phyloP scores from a whole-genome alignment of 2,797 vertebrate species.

The Poecilia velifera region DNA sequence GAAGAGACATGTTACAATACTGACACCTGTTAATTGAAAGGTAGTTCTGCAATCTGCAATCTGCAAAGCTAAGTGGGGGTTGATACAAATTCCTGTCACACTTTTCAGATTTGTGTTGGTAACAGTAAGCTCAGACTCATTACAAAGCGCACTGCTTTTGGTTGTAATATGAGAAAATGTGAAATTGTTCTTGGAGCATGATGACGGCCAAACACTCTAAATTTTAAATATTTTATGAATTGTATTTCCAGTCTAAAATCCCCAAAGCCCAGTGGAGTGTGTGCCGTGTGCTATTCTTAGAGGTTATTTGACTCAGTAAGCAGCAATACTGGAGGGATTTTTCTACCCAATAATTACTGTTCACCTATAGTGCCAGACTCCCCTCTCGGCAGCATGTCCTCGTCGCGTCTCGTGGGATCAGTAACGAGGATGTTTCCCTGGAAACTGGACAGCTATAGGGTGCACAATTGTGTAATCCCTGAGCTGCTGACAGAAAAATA shows the following conservation, averaged over 20 bases:
- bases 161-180: background rate
- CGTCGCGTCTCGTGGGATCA: slow-evolving; percentile 60
- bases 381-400: slow-evolving; percentile 61
- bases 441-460: slow-evolving; percentile 74
- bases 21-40: background rate
- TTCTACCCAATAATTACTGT: slow-evolving; percentile 68
- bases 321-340: slow-evolving; percentile 66
- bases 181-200: background rate
- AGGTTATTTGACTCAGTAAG: slow-evolving; percentile 66
- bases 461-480: slow-evolving; percentile 73
- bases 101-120: background rate
- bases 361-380: slow-evolving; percentile 67
- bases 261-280: slow-evolving; percentile 10
- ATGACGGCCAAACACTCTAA: background rate
- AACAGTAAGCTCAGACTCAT: background rate
- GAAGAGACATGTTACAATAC: background rate
- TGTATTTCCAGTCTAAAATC: slow-evolving; percentile 27
- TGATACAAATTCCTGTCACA: slow-evolving; percentile 13
- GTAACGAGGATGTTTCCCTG: slow-evolving; percentile 77
- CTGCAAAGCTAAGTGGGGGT: background rate
- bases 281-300: slow-evolving; percentile 62
- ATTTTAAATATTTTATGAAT: background rate
- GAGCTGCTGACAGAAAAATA: slow-evolving; percentile 65
- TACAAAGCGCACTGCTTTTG: background rate
- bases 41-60: background rate